phyloP scores from a whole-genome alignment of 2,113 vertebrate genomes.

The Nibea coibor region DNA sequence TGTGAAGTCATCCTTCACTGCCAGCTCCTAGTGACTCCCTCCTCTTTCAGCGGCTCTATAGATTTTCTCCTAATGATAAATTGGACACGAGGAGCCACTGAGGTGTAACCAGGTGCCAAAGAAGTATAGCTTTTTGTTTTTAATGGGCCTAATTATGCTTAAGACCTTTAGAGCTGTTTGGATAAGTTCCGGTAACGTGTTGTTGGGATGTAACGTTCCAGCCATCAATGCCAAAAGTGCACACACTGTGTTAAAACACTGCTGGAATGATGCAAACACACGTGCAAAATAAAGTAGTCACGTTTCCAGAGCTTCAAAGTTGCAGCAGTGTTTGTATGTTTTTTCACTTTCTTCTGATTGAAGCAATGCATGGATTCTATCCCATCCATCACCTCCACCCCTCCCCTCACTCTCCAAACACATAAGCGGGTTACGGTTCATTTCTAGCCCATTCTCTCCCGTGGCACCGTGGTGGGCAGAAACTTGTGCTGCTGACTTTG shows the following conservation, averaged over 20 bases:
- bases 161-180: constrained; percentile 64
- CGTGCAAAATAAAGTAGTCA: constrained; percentile 19
- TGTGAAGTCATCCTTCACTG: constrained; percentile 69
- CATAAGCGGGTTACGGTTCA: constrained; percentile 51
- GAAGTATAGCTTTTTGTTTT: constrained; percentile 60
- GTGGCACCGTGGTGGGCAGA: constrained; percentile 57
- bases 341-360: constrained; percentile 67
- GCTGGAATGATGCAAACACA: not conserved
- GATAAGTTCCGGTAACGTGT: constrained; percentile 41
- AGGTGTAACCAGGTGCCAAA: constrained; percentile 76
- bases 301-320: constrained; percentile 43
- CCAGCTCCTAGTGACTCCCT: constrained; percentile 65
- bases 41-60: constrained; percentile 71
- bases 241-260: not conserved
- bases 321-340: constrained; percentile 58
- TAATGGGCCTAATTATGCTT: constrained; percentile 74
- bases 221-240: constrained; percentile 35
- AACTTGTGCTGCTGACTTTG: constrained; percentile 54
- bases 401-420: constrained; percentile 68
- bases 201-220: constrained; percentile 23
- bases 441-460: constrained; percentile 70
- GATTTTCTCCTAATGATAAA: constrained; percentile 81
- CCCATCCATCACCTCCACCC: constrained; percentile 72
- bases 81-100: constrained; percentile 70
- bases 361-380: constrained; percentile 59